Base-by-base conservation (phyloP, 2,888 invertebrate species). In the Buathra laborator region DNA sequence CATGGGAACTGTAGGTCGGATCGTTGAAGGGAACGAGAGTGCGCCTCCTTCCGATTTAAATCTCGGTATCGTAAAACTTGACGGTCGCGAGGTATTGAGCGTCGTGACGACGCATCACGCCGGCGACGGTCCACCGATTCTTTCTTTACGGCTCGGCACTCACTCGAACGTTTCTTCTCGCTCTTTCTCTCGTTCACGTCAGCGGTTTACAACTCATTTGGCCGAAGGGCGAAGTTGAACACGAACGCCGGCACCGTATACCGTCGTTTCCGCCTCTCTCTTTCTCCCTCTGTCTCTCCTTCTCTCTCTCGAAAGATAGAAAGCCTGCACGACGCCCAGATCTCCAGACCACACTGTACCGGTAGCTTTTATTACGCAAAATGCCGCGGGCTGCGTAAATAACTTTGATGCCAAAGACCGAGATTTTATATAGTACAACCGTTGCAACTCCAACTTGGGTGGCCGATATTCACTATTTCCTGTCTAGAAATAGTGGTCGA, bases 141-240 rank as follows among this genome's bases (percentile, higher is more conserved):
- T 81, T 79, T 56, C 77, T 83, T 83, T 82, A 83, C 74, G 66
- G 76, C 76, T 53, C 46, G 67, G 79, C 79, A 80, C 70, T 81
- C 14, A 78, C 56, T 46, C 37, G 80, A 53, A 44, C 76, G 24
- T 70, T 82, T 74, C 81, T 70, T 76, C 67, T 64, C 51, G 46
- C 62, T 85, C 53, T 53, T 74, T 72, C 74, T 43, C 81, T 81
- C 71, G 77, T 86, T 83, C 74, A 72, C 67, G 85, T 82, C 83
- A 78, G 86, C 86, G 87, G 88, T 90, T 90, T 90, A 90, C 90
- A 90, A 90, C 91, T 91, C 90, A 90, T 91, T 91, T 90, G 90
- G 86, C 82, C 78, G 48, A 43, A 51, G 70, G 71, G 68, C 71
- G 71, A 77, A 29, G 53, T 62, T 84, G 80, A 59, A 80, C 72